Percentiles rank a stretch among this genome's conserved stretches.
Conservation (phyloP, 35 echinoderm and acorn worm species). For the Stichopus chloronotus region DNA sequence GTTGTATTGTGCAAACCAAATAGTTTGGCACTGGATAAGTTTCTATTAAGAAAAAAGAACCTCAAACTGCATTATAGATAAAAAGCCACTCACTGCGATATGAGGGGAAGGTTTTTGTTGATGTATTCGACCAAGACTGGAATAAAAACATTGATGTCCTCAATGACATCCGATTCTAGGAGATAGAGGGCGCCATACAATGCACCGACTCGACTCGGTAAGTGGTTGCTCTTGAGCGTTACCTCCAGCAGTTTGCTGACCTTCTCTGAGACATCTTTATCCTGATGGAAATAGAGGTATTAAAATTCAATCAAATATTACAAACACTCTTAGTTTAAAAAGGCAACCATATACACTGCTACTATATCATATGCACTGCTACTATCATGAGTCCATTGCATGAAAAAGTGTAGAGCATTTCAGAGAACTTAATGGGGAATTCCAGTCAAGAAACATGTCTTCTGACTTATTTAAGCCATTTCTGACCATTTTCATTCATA, state of each 20-base stretch:
- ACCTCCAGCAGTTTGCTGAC: constrained; percentile 97
- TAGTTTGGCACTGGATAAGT: no score
- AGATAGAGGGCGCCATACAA: constrained; percentile 91
- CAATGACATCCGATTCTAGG: constrained; percentile 90
- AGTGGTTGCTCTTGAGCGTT: constrained; percentile 87
- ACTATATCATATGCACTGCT: no score
- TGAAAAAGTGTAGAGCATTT: no score
- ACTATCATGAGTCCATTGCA: no score
- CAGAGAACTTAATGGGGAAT: no score
- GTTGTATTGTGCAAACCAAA: no score
- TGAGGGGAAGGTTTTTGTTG: constrained; percentile 66
- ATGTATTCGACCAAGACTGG: constrained; percentile 91
- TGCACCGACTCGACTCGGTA: constrained; percentile 89
- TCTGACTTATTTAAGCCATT: no score
- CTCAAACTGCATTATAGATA: no score
- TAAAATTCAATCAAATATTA: neutral
- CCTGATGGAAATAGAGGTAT: constrained; percentile 57
- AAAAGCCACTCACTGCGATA: constrained; percentile 77
- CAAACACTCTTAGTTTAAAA: neutral
- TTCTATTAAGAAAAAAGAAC: no score
- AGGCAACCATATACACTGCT: no score
- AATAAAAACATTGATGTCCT: constrained; percentile 91
- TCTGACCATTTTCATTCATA: no score
- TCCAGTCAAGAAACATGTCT: no score
- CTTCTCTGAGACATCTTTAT: constrained; percentile 93